phyloP scores from a whole-genome alignment of 2,797 vertebrate genomes.

The Sebastes kiyomatsui region DNA sequence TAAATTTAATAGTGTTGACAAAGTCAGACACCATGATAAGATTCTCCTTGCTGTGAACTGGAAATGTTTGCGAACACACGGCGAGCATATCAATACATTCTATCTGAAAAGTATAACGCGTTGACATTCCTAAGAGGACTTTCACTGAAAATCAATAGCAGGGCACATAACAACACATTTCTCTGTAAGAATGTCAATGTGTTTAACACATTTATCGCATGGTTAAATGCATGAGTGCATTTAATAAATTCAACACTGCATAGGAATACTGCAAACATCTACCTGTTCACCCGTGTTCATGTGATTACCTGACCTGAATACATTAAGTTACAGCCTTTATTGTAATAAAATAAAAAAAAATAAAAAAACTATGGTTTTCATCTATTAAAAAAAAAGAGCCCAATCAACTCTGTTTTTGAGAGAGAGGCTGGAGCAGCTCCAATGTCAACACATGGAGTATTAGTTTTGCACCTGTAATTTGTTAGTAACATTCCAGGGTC shows the following conservation, averaged over 20 bases:
- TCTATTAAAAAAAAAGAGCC: not conserved
- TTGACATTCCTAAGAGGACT: slow-evolving; percentile 66
- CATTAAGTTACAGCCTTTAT: not conserved
- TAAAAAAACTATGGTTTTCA: not conserved
- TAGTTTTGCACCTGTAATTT: not conserved
- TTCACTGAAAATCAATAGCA: slow-evolving; percentile 58
- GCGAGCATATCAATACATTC: slow-evolving; percentile 78
- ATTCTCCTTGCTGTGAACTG: slow-evolving; percentile 80
- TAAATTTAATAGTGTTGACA: slow-evolving; percentile 83
- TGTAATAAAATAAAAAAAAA: not conserved
- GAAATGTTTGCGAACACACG: slow-evolving; percentile 72
- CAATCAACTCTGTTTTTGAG: not conserved
- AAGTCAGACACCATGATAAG: slow-evolving; percentile 81
- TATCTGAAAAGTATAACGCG: slow-evolving; percentile 45
- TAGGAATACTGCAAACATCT: not conserved
- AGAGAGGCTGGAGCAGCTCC: not conserved
- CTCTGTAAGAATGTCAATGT: slow-evolving; percentile 38
- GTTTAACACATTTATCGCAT: slow-evolving; percentile 28
- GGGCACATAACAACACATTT: slow-evolving; percentile 31
- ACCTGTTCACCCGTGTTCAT: not conserved
- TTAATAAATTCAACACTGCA: not conserved
- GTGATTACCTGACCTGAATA: not conserved
- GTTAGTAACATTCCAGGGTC: not conserved
- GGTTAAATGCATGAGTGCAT: slow-evolving; percentile 33
- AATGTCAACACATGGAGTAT: slow-evolving; percentile 1